Base-by-base conservation (phyloP, 2,113 vertebrate species). In the Prolemur simus region DNA sequence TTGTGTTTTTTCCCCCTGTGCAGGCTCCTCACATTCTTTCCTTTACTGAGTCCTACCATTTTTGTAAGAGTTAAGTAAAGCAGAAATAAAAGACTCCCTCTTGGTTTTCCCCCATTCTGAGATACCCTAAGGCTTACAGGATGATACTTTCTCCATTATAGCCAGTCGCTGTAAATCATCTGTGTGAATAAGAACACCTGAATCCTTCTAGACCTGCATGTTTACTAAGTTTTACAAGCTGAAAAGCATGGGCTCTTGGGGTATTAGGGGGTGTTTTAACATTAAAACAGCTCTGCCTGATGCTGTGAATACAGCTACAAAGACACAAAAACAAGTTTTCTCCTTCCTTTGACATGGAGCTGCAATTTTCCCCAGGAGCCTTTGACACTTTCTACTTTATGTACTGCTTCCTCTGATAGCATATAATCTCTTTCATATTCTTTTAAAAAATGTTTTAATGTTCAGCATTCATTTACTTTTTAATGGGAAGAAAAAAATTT, bases 101-200 rank as follows among this genome's bases (percentile, higher is more conserved):
- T 32, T 98, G 88, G 86, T 98, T 98, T 81, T 42, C 77, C 8
- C 63, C 6, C 32, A 89, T 83, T 98, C 77, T 69, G 60, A 96
- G 68, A 96, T 97, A 97, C 96, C 98, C n/a, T 68, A 84, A 96
- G 96, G 91, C 96, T 98, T 98, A 97, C 95, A 97, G 95, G 95
- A 98, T 97, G 97, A 92, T 96, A 96, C 7, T 78, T 97, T 92
- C 58, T 95, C 89, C 92, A 94, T 97, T 98, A 96, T 92, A 98
- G 98, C 73, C 82, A 98, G 95, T 80, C 63, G 25, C 90, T 97
- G 76, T 98, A 98, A 98, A 98, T 98, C 97, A 98, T 69, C 85
- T 90, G 56, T 96, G 94, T 97, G 87, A 97, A 97, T 94, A 94
- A 93, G 93, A 98, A 97, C 69, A 97, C 95, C 94, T 95, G 96